Percentiles rank a stretch among this genome's conserved stretches.
Conservation (phyloP, 2,797 vertebrate species). For the Scyliorhinus canicula region DNA sequence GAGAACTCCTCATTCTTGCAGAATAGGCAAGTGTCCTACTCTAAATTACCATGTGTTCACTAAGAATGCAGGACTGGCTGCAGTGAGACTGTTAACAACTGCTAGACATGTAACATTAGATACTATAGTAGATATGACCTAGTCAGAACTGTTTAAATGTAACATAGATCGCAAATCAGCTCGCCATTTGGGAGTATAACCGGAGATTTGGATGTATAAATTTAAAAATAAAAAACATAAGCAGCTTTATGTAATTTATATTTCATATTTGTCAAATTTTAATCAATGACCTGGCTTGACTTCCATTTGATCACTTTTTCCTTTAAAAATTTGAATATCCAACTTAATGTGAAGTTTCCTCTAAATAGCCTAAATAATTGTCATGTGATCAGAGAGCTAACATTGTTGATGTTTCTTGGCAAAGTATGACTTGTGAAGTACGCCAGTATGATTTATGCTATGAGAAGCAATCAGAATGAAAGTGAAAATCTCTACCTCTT, state of each 20-base stretch:
- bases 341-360: background rate
- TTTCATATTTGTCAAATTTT: background rate
- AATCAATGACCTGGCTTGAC: background rate
- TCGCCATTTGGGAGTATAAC: background rate
- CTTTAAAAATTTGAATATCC: background rate
- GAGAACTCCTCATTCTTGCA: slow-evolving; percentile 59
- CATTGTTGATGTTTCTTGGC: background rate
- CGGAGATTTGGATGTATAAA: background rate
- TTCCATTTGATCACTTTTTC: background rate
- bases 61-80: background rate
- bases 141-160: background rate
- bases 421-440: background rate
- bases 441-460: background rate
- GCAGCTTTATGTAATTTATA: no score
- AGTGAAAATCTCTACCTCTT: background rate
- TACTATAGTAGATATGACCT: background rate
- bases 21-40: slow-evolving; percentile 63
- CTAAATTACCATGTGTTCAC: background rate
- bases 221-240: background rate
- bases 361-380: background rate
- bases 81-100: background rate
- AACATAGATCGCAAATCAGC: background rate
- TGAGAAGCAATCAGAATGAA: slow-evolving; percentile 24
- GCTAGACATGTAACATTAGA: background rate
- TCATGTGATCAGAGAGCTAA: background rate